Base-by-base conservation (phyloP, 2,888 invertebrate species). In the Sthenelais limicola region DNA sequence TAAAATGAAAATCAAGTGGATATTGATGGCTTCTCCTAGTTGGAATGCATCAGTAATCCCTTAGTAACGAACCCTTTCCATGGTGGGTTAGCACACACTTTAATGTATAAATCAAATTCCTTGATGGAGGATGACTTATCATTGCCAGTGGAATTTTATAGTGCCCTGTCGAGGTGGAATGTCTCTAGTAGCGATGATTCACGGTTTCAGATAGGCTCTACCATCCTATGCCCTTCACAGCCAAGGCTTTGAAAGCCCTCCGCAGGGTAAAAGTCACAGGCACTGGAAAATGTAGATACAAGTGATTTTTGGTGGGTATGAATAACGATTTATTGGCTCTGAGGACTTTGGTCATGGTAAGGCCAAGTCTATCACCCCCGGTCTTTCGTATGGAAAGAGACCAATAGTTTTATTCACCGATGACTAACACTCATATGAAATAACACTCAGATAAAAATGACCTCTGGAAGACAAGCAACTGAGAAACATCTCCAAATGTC, bases 41-140 rank as follows among this genome's bases (percentile, higher is more conserved):
- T 43, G 38, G 35, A 62, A 62, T 62, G 43, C 62, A 62, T 62
- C 62, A 62, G 62, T 62, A 62, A 62, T 62, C 62, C 62, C 24
- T 24, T 21, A 7, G 62, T 38, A 62, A 62, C 62, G 62, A 62
- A 35, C 38, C 62, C 18, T 32, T 43, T 21, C 18, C 38, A 35
- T 1, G 38, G 33, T 18, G 5, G 1, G 62, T 43, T 43, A 32
- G 43, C 30, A 32, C 35, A 62, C 62, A 62, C 62, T 62, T 62
- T 62, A 62, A 62, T 62, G 62, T 62, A 62, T 62, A 62, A 62
- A 62, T 62, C 62, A 62, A 62, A 18, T 43, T 62, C n/a, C n/a
- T n/a, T n/a, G n/a, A n/a, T n/a, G n/a, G n/a, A n/a, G n/a, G n/a
- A n/a, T n/a, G n/a, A n/a, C n/a, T n/a, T n/a, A n/a, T n/a, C n/a